A percentile compares a stretch with the other conserved stretches of the same genome.
phyloP scores from a whole-genome alignment of 2,888 invertebrate genomes.

The Neoascia interrupta region DNA sequence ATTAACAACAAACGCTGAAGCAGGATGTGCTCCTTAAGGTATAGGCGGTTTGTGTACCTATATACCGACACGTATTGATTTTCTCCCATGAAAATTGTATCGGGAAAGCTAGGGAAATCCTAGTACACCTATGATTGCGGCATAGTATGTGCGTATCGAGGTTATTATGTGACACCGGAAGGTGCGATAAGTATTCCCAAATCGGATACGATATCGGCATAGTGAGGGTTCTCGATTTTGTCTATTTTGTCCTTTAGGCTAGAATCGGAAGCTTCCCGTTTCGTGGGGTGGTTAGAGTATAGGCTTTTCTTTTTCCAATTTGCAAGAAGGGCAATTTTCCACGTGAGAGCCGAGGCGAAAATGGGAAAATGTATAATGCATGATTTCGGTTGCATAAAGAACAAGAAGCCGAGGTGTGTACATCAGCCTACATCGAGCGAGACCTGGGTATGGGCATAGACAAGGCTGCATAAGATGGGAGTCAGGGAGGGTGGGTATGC shows the following conservation, averaged over 20 bases:
- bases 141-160: conserved; percentile 8
- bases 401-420: no score
- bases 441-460: not conserved
- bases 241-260: conserved; percentile 30
- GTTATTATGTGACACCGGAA: conserved; percentile 43
- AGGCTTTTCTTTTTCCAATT: conserved; percentile 49
- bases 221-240: conserved; percentile 50
- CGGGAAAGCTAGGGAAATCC: conserved; percentile 24
- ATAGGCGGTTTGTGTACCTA: no score
- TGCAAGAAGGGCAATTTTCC: conserved; percentile 59
- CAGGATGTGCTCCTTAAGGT: conserved; percentile 35
- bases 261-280: not conserved
- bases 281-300: not conserved
- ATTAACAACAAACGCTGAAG: conserved; percentile 48
- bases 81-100: conserved; percentile 49
- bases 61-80: conserved; percentile 64
- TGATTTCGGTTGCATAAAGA: conserved; percentile 54
- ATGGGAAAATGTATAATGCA: conserved; percentile 66
- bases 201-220: conserved; percentile 54
- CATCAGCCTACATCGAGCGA: no score
- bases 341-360: conserved; percentile 44
- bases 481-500: not conserved
- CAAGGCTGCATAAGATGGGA: no score
- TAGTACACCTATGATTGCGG: not conserved
- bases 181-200: conserved; percentile 63